Evolutionary conservation across 2,113 vertebrate species (phyloP).

Genomic region (Chaetorhynchus papuensis): DNA sequence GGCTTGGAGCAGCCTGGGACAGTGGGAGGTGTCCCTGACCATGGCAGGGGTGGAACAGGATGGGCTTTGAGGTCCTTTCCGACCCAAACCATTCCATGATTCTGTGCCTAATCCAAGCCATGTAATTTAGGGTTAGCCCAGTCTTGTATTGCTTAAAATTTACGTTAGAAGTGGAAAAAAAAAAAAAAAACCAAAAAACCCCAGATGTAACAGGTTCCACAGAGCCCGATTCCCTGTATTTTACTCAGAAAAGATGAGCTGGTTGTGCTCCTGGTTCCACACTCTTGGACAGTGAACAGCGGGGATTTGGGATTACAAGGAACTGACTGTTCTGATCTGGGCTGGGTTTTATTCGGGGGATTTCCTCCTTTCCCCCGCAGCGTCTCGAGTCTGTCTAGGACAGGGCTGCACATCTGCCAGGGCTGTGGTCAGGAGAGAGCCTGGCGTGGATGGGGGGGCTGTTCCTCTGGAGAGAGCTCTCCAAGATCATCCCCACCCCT

Average conservation of each 20-base stretch:
- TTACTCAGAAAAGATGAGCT: background rate
- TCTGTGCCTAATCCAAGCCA: background rate
- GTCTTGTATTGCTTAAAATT: background rate
- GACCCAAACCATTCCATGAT: background rate
- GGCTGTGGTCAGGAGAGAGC: background rate
- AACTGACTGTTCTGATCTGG: background rate
- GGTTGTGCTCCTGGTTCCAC: background rate
- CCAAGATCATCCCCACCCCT: background rate
- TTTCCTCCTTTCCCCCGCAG: background rate
- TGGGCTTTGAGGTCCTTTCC: background rate
- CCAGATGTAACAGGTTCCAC: fast-evolving
- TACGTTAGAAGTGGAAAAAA: background rate
- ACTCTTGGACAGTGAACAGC: background rate
- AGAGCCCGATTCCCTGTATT: background rate
- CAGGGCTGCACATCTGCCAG: background rate
- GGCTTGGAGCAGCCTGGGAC: background rate
- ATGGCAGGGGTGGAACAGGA: fast-evolving
- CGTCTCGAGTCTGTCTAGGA: fast-evolving
- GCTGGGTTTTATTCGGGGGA: background rate
- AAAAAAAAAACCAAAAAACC: fast-evolving
- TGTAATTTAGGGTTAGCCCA: background rate
- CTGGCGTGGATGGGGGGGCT: background rate
- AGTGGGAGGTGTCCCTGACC: background rate
- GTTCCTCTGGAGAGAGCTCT: background rate
- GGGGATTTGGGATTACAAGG: background rate